phyloP scores from a whole-genome alignment of 2,113 vertebrate genomes.

The Petrocephalus zakoni region DNA sequence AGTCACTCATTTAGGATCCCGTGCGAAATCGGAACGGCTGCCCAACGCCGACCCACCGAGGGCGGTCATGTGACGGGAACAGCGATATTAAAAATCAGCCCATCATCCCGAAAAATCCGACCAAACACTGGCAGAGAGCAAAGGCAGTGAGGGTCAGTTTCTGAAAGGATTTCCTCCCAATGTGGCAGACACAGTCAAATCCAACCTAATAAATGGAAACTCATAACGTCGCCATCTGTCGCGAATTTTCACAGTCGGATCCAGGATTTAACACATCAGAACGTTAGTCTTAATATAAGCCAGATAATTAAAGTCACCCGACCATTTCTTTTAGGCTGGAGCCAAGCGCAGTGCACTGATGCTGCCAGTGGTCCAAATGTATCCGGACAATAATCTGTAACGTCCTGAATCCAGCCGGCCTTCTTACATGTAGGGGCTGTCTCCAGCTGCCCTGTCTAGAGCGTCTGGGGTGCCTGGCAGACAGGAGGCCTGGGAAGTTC shows the following conservation, averaged over 20 bases:
- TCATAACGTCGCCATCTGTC: slow-evolving; percentile 1
- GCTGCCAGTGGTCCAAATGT: background rate
- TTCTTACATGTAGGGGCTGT: background rate
- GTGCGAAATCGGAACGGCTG: background rate
- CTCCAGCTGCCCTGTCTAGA: slow-evolving; percentile 4
- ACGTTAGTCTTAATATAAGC: slow-evolving; percentile 12
- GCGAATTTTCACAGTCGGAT: background rate
- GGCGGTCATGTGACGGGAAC: background rate
- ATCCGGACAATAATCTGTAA: slow-evolving; percentile 16
- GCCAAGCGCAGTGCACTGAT: slow-evolving; percentile 3
- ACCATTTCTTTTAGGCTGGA: background rate
- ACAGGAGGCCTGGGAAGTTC: slow-evolving; percentile 12
- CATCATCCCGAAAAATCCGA: background rate
- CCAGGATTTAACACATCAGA: background rate
- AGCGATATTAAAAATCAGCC: background rate
- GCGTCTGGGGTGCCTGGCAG: background rate
- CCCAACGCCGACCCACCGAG: background rate
- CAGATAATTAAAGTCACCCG: slow-evolving; percentile 9
- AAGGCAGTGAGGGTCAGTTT: background rate
- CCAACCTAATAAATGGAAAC: background rate
- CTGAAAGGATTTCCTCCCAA: background rate
- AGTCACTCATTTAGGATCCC: background rate
- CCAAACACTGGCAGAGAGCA: background rate
- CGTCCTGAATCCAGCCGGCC: background rate
- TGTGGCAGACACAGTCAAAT: background rate